These are phyloP conservation scores for Cyclophora punctaria DNA, from an alignment of 2,888 invertebrate genomes.

Conservation along the genomic window DNA sequence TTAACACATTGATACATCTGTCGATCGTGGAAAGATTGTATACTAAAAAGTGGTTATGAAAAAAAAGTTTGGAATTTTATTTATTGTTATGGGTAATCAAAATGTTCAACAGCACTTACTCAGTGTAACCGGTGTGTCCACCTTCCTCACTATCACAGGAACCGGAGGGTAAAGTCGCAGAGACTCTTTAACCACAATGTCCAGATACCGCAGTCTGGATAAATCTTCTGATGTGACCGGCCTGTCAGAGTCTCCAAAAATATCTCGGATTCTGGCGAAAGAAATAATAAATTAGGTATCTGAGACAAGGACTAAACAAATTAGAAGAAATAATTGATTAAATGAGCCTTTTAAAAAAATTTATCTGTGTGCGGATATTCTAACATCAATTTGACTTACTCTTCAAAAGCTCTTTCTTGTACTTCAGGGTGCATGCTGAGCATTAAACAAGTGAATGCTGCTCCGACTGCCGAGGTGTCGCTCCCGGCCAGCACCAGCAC, in stretches of 20 bases:
- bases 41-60: too few species aligned
- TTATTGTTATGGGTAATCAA: too few species aligned
- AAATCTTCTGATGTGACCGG: conserved; percentile 19
- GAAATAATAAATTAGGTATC: neutral
- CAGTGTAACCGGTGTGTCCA: conserved; percentile 18
- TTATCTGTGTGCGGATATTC: neutral
- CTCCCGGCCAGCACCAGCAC: conserved; percentile 41
- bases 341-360: neutral
- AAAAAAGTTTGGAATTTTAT: too few species aligned
- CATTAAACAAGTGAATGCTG: conserved; percentile 29
- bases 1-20: too few species aligned
- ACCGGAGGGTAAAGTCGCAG: conserved; percentile 31
- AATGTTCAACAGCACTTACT: conserved; percentile 16
- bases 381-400: conserved; percentile 23
- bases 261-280: conserved; percentile 22
- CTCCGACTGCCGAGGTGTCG: conserved; percentile 40
- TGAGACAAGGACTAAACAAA: neutral
- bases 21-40: too few species aligned
- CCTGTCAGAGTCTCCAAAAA: conserved; percentile 22
- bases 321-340: neutral
- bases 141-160: conserved; percentile 23
- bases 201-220: conserved; percentile 22
- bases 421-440: conserved; percentile 31
- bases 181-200: conserved; percentile 27
- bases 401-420: conserved; percentile 34